Conservation (phyloP, 2,113 vertebrate genomes). For the Diphyllodes magnificus region DNA sequence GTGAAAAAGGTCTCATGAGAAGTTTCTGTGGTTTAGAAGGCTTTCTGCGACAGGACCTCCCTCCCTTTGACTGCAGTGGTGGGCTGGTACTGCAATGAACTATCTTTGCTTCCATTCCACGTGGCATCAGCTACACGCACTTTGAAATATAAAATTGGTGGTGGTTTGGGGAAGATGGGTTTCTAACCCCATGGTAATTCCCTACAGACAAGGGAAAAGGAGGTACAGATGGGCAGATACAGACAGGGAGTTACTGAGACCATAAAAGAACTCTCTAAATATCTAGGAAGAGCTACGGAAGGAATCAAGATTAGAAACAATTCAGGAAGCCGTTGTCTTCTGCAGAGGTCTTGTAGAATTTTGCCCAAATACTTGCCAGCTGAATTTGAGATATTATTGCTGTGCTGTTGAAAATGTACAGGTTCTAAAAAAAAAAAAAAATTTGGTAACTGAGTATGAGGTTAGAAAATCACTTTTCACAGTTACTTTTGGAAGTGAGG, state of each 20-base stretch:
- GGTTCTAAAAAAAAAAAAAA: neutral
- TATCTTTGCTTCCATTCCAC: neutral
- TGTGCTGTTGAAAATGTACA: neutral
- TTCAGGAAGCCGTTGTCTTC: neutral
- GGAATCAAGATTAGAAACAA: neutral
- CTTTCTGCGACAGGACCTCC: neutral
- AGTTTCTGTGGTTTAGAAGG: neutral
- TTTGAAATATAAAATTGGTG: neutral
- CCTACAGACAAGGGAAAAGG: neutral
- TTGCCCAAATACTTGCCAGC: neutral
- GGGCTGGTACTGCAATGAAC: neutral
- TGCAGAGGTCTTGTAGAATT: neutral
- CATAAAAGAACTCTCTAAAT: neutral
- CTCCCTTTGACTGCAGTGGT: neutral
- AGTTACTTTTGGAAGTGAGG: neutral
- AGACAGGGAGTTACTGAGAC: neutral
- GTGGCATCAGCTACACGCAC: neutral
- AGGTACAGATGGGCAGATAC: neutral
- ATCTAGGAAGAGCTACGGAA: neutral
- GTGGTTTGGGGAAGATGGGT: neutral
- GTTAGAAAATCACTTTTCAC: neutral
- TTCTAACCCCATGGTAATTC: neutral
- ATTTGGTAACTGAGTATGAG: neutral
- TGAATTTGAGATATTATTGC: neutral
- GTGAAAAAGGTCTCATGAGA: neutral